Evolutionary conservation across 2,113 vertebrate species (phyloP), one percentile per base, ranked within the genome.

Genomic region (Amia ocellicauda): DNA sequence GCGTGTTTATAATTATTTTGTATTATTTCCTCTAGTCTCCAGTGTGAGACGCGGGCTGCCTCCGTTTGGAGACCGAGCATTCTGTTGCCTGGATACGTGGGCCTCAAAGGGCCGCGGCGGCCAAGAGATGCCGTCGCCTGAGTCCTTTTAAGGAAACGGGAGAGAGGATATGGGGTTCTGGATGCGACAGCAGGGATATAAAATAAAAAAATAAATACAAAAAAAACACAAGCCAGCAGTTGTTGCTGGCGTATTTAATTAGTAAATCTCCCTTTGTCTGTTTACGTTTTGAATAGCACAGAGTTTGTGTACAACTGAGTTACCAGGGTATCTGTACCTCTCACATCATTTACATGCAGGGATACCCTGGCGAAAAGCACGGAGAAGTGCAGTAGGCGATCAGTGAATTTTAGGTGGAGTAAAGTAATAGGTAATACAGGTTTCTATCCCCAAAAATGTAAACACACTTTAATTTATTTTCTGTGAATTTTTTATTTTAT

Each of bases 11-110:
- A n/a, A n/a, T n/a, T n/a, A n/a, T n/a, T n/a, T n/a, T n/a, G n/a
- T n/a, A n/a, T n/a, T n/a, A n/a, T n/a, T n/a, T n/a, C n/a, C n/a
- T 66, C 74, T 82, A 74, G 81, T 80, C 74, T 69, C 76, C 78
- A 70, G 72, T 72, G 69, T 68, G 72, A 74, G 82, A 84, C 73
- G 83, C 76, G 74, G 77, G 80, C 81, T 77, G 78, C 84, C 83
- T 78, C 65, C 75, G 72, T 77, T 78, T 84, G 78, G 74, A 83
- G 83, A 87, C 86, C 83, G 87, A 82, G 86, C 87, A 88, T 90
- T 86, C 76, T 83, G 88, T 89, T 86, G 85, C 88, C 71, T 81
- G 76, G 88, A 85, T 85, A 90, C 87, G 64, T 43, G 14, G 29
- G 67, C 76, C 78, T 80, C 73, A 63, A 68, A 75, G 74, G 71